Evolutionary conservation across 1,140 invertebrate genomes (phyloP).

Genomic region (Orchesella cincta): DNA sequence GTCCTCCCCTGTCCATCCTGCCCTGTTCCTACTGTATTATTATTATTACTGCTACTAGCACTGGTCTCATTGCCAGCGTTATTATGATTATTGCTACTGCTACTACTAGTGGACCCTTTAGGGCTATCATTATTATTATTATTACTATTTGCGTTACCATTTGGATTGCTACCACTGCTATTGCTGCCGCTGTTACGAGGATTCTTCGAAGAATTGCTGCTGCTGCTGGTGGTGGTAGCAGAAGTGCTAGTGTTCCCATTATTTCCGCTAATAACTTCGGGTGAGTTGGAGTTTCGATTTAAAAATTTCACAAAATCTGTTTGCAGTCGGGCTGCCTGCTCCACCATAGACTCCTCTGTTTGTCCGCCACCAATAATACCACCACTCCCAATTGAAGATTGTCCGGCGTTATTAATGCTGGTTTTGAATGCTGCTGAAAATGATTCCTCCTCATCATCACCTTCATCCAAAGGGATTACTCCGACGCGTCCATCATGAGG

Average conservation of each 20-base stretch:
- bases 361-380: background rate
- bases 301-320: conserved; percentile 9
- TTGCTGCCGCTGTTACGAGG: background rate
- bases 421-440: background rate
- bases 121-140: conserved; percentile 24
- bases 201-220: background rate
- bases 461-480: background rate
- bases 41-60: background rate
- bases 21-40: conserved; percentile 3
- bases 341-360: background rate
- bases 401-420: background rate
- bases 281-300: conserved; percentile 7
- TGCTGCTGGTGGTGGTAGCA: background rate
- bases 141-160: conserved; percentile 14
- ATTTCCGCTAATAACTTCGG: conserved; percentile 15
- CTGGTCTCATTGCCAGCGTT: background rate
- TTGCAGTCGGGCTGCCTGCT: background rate
- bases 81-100: background rate
- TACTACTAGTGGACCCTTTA: conserved; percentile 13
- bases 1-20: conserved; percentile 3
- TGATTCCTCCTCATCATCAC: background rate
- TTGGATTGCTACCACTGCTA: background rate
- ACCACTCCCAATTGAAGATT: background rate
- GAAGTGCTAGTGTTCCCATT: background rate
- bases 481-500: background rate